Evolutionary conservation across 1,140 invertebrate species (phyloP).

Genomic region (Solenopsis fugax): DNA sequence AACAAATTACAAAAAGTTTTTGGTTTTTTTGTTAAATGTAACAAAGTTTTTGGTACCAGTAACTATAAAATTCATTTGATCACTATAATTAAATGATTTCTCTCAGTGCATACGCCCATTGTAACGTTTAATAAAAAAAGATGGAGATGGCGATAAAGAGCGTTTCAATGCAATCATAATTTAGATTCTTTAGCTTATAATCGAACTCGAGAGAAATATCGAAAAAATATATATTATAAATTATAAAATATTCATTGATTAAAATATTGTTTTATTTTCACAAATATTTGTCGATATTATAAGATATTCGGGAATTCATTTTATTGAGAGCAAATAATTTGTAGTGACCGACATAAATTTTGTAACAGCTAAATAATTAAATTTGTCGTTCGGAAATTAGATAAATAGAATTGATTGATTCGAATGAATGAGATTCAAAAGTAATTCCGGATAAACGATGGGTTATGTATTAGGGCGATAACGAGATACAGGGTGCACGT

Average conservation of each 20-base stretch:
- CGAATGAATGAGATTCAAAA: not conserved
- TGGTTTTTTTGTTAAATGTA: too few species aligned
- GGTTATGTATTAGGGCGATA: slow-evolving; percentile 1
- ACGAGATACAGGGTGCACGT: slow-evolving; percentile 32
- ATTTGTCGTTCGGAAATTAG: not conserved
- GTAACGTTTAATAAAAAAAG: not conserved
- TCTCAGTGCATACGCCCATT: not conserved
- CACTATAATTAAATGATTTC: too few species aligned
- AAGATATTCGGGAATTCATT: not conserved
- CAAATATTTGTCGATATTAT: not conserved
- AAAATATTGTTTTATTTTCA: not conserved
- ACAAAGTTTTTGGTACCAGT: too few species aligned
- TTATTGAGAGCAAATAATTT: not conserved
- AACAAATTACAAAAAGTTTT: too few species aligned
- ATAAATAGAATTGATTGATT: slow-evolving; percentile 6
- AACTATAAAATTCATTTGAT: too few species aligned
- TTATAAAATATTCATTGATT: not conserved
- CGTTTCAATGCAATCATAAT: not conserved
- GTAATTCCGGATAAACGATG: not conserved
- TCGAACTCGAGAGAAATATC: not conserved
- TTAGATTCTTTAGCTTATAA: not conserved
- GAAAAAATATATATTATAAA: not conserved
- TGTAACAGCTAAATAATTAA: not conserved
- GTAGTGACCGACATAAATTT: not conserved
- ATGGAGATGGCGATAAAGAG: not conserved